Base-by-base conservation (phyloP, 2,888 invertebrate genomes). In the Hirudinaria manillensis region DNA sequence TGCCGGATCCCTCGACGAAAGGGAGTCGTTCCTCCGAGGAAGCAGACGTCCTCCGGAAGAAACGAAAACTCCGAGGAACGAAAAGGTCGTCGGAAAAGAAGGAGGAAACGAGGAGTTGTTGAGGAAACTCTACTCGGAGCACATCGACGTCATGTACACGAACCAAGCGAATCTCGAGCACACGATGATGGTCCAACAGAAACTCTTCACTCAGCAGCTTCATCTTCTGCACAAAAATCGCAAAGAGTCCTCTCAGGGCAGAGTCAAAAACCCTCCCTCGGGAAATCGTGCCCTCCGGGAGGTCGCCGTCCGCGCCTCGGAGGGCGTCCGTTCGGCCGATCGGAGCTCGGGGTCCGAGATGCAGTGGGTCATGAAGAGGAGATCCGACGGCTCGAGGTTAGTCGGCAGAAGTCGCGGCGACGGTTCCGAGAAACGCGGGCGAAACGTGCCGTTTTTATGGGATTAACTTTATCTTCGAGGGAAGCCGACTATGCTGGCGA, bases 141-240 rank as follows among this genome's bases (percentile, higher is more conserved):
- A 83, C 72, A 87, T 89, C 0, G 89, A 89, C 76, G 89, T 90
- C 0, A 90, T 90, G 89, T 90, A 90, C 85, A 90, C 90, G 27
- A 90, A 90, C 81, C 88, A 88, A 68, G 89, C 89, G 0, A 90
- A 90, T 82, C 85, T 90, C 36, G 89, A 90, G 78, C 89, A 90
- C 81, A 90, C 90, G 4, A 90, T 90, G 83, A 84, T 89, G 77
- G 84, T 90, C 51, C 90, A 91, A 81, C 90, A 90, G 80, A 89
- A 90, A 81, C 84, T 84, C 16, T 84, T 84, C 79, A 82, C 83
- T 76, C 84, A 84, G 76, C 83, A 84, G 78, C 78, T 84, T 51
- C 75, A 81, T 70, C 77, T 68, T 70, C 56, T 53, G 19, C 61
- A 61, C 24, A 61, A 61, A n/a, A 29, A n/a, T 29, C 24, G 3